Evolutionary conservation across 2,113 vertebrate genomes (phyloP).

Genomic region (Syngnathoides biaculeatus): DNA sequence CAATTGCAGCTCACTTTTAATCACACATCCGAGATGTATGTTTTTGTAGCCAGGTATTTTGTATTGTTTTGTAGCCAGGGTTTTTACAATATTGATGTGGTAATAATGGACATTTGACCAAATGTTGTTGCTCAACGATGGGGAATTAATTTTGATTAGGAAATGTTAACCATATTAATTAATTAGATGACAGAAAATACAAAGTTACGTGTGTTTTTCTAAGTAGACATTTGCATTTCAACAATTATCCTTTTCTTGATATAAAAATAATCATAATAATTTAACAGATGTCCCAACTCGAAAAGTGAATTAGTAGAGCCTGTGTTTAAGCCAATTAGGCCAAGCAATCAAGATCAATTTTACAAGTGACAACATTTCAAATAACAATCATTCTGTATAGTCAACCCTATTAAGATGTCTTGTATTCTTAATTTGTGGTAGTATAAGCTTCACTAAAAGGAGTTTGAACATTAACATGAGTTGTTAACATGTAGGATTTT

Average conservation of each 20-base stretch:
- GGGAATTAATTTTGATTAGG: too few relatives aligned
- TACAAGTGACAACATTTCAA: neutral
- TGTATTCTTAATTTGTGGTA: neutral
- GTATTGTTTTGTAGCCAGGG: neutral
- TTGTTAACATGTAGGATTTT: neutral
- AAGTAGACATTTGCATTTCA: too few relatives aligned
- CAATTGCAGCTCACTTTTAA: neutral
- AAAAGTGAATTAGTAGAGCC: too few relatives aligned
- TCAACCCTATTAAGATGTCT: neutral
- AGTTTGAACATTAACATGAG: neutral
- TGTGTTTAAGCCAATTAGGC: neutral
- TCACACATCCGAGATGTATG: neutral
- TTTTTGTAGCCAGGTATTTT: neutral
- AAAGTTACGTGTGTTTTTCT: too few relatives aligned
- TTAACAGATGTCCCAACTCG: too few relatives aligned
- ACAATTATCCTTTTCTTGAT: too few relatives aligned
- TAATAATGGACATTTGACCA: neutral
- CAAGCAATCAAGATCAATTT: neutral
- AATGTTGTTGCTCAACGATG: neutral
- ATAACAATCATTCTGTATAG: neutral
- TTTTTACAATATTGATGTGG: neutral
- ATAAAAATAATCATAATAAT: too few relatives aligned
- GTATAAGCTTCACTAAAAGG: neutral
- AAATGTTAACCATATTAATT: too few relatives aligned
- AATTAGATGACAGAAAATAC: too few relatives aligned